Evolutionary conservation across 2,797 vertebrate genomes (phyloP).

Genomic region (Borostomias antarcticus): DNA sequence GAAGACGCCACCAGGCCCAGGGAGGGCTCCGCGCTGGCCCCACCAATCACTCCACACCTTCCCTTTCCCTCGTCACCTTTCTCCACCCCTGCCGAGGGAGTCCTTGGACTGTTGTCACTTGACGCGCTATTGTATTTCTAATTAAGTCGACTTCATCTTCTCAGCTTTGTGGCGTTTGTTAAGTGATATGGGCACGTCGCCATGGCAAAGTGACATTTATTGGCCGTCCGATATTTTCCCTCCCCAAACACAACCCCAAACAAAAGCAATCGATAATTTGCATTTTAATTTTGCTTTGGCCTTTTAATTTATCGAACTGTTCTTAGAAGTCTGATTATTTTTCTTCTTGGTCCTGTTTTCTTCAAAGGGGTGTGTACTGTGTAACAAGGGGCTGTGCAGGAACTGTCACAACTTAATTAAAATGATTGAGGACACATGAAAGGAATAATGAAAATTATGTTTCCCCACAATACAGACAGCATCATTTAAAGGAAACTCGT

Average conservation of each 20-base stretch:
- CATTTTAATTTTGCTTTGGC: conserved; percentile 44
- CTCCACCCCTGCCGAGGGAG: conserved; percentile 52
- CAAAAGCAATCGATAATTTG: conserved; percentile 42
- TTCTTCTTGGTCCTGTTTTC: conserved; percentile 12
- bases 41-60: conserved; percentile 54
- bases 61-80: conserved; percentile 56
- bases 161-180: conserved; percentile 58
- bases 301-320: conserved; percentile 34
- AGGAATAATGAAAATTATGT: conserved; percentile 47
- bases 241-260: conserved; percentile 21
- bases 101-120: conserved; percentile 66
- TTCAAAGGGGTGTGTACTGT: conserved; percentile 30
- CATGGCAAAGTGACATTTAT: conserved; percentile 44
- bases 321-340: conserved; percentile 27
- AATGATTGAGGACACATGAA: conserved; percentile 47
- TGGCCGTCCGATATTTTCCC: conserved; percentile 2
- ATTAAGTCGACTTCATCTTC: conserved; percentile 66
- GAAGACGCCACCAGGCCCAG: neutral
- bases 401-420: conserved; percentile 54
- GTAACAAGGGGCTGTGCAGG: conserved; percentile 29
- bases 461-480: conserved; percentile 30
- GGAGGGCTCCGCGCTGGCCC: conserved; percentile 40
- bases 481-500: conserved; percentile 34
- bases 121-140: conserved; percentile 75
- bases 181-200: conserved; percentile 58